phyloP scores from a whole-genome alignment of 2,888 invertebrate species.

The Dryobota labecula region DNA sequence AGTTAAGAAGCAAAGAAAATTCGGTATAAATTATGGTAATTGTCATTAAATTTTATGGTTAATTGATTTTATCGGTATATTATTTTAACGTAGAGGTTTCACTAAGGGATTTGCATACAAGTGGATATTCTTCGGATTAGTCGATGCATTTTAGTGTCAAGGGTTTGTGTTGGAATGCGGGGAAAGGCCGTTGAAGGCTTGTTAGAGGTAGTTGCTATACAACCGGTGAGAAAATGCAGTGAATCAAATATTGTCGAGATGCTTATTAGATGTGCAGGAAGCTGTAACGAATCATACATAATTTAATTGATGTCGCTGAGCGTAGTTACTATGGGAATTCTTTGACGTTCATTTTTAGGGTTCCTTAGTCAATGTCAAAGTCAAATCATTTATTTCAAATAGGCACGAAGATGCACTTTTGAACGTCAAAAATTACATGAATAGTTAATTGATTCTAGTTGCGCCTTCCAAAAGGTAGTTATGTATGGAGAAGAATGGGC shows the following conservation, averaged over 20 bases:
- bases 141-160: conserved; percentile 56
- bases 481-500: no score
- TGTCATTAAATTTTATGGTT: conserved; percentile 44
- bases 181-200: conserved; percentile 49
- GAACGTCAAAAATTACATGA: no score
- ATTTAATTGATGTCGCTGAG: neutral
- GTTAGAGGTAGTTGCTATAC: conserved; percentile 1
- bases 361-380: no score
- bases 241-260: conserved; percentile 30
- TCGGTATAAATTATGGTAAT: conserved; percentile 59
- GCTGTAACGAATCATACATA: neutral
- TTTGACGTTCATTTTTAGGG: no score
- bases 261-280: conserved; percentile 2
- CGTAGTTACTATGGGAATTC: neutral
- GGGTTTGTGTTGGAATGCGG: conserved; percentile 60
- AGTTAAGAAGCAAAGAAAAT: conserved; percentile 25
- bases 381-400: no score
- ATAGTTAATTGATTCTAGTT: no score
- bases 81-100: conserved; percentile 51
- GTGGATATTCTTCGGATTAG: conserved; percentile 45
- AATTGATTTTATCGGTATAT: conserved; percentile 57
- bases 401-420: no score
- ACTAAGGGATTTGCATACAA: conserved; percentile 58
- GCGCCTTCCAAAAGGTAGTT: no score
- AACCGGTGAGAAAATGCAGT: conserved; percentile 35